Evolutionary conservation across 2,888 invertebrate genomes (phyloP).

Genomic region (Oxytorus armatus): DNA sequence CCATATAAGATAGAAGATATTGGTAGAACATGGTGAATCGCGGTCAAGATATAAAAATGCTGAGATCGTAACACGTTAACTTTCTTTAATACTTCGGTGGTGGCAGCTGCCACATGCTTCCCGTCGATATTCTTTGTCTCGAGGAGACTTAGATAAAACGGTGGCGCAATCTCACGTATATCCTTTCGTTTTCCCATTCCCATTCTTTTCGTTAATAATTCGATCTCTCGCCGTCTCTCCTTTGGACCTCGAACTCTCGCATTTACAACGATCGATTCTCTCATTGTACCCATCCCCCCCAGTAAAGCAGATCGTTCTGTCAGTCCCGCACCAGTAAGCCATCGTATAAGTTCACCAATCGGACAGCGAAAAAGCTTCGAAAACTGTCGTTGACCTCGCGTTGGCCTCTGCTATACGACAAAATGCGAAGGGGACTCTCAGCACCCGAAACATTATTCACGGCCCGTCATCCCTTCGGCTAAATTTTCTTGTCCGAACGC

Average conservation of each 20-base stretch:
- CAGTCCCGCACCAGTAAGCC: not conserved
- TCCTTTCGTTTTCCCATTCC: not conserved
- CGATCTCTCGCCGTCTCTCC: conserved; percentile 10
- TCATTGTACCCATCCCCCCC: too few species aligned
- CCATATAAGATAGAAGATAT: not conserved
- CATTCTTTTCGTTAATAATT: conserved; percentile 33
- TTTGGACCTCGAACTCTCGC: conserved; percentile 5
- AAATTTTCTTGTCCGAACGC: conserved; percentile 62
- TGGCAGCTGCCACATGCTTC: conserved; percentile 26
- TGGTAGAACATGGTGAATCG: conserved; percentile 13
- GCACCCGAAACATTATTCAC: conserved; percentile 64
- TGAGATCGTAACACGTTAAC: conserved; percentile 20
- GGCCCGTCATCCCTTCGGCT: conserved; percentile 59
- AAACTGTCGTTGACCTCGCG: conserved; percentile 39
- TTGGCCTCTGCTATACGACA: conserved; percentile 38
- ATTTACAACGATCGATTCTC: too few species aligned
- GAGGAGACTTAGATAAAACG: conserved; percentile 13
- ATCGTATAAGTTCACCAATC: not conserved
- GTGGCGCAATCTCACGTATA: not conserved
- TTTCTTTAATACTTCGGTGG: conserved; percentile 23
- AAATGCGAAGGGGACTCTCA: conserved; percentile 26
- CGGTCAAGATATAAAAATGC: conserved; percentile 26
- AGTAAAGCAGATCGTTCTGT: too few species aligned
- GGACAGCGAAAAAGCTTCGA: conserved; percentile 10
- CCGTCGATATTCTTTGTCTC: conserved; percentile 11